phyloP scores from a whole-genome alignment of 2,888 invertebrate genomes.

The Sesamia inferens region DNA sequence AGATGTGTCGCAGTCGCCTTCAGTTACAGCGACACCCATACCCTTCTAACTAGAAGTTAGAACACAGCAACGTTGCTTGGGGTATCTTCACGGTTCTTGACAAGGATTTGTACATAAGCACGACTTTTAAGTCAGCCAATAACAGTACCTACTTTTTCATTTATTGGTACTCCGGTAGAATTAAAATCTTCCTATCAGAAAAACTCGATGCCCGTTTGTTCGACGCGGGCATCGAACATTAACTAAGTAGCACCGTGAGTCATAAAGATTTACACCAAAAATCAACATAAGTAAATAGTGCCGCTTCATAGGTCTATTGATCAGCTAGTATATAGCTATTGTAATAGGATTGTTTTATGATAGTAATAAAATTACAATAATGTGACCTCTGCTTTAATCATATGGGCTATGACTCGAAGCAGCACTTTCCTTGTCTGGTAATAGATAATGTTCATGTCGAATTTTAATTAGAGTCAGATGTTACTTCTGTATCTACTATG shows the following conservation, averaged over 20 bases:
- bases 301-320: slow-evolving; percentile 10
- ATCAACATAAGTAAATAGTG: neutral
- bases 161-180: neutral
- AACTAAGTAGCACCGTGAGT: neutral
- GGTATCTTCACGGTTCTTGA: neutral
- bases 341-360: slow-evolving; percentile 21
- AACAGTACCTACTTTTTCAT: slow-evolving; percentile 10
- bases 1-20: neutral
- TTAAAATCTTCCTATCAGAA: neutral
- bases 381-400: slow-evolving; percentile 32
- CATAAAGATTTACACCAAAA: slow-evolving; percentile 21
- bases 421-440: slow-evolving; percentile 44
- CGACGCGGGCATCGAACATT: neutral
- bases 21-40: neutral
- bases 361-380: slow-evolving; percentile 33
- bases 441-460: slow-evolving; percentile 30
- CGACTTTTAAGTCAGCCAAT: neutral
- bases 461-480: slow-evolving; percentile 46
- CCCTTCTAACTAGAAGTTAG: neutral
- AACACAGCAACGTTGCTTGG: neutral
- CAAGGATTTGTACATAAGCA: neutral
- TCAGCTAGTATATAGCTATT: neutral
- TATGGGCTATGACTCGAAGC: slow-evolving; percentile 22
- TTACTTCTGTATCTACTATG: slow-evolving; percentile 12
- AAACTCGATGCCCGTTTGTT: neutral